Conservation (phyloP, 2,888 invertebrate species). For the Alsophila aescularia region DNA sequence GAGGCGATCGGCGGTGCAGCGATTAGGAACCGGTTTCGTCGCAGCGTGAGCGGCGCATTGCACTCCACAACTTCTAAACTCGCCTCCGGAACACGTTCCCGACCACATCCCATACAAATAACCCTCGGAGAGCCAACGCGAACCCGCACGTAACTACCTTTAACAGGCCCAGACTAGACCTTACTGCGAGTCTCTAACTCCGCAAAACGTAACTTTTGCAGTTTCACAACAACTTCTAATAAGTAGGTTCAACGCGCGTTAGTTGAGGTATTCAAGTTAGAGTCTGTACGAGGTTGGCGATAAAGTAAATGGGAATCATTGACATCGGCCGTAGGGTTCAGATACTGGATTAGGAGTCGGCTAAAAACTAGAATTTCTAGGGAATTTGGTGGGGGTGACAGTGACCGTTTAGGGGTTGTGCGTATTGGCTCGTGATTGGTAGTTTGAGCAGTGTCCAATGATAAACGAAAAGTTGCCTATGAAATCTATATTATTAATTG, state of each 20-base stretch:
- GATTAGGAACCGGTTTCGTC: slow-evolving; percentile 77
- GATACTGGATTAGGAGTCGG: no score
- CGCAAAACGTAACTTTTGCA: slow-evolving; percentile 46
- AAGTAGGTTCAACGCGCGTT: slow-evolving; percentile 1
- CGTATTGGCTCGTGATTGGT: background rate
- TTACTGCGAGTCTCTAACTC: slow-evolving; percentile 41
- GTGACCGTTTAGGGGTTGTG: background rate
- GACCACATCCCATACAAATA: slow-evolving; percentile 39
- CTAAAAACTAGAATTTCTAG: slow-evolving; percentile 49
- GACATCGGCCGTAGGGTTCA: slow-evolving; percentile 69
- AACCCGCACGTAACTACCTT: slow-evolving; percentile 46
- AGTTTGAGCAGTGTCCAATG: no score
- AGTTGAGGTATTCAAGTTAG: slow-evolving; percentile 31
- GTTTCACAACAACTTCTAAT: slow-evolving; percentile 49
- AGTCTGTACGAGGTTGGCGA: slow-evolving; percentile 56
- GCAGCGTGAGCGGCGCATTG: slow-evolving; percentile 63
- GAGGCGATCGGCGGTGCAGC: slow-evolving; percentile 67
- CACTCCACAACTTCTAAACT: slow-evolving; percentile 62
- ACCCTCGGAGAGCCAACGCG: slow-evolving; percentile 49
- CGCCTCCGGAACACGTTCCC: slow-evolving; percentile 47
- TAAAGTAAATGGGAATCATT: slow-evolving; percentile 74
- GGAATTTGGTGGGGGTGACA: background rate
- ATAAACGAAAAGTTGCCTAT: no score
- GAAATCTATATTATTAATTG: no score
- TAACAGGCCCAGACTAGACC: slow-evolving; percentile 38